phyloP scores from a whole-genome alignment of 2,888 invertebrate genomes.

The Parnassius apollo region DNA sequence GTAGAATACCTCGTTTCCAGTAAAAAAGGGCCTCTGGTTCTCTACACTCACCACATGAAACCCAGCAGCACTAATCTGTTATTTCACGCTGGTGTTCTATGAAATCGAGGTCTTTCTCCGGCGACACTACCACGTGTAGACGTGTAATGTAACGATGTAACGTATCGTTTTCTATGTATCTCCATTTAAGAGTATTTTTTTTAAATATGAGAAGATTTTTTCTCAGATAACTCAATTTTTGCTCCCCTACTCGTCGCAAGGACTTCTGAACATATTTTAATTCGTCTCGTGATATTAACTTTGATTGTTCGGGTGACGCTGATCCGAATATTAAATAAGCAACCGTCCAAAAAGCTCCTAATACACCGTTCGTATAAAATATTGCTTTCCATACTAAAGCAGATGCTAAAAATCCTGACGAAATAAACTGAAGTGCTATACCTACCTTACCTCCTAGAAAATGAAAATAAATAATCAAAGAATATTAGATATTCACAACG shows the following conservation, averaged over 20 bases:
- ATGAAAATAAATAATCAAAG: background rate
- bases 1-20: too few species aligned
- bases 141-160: too few species aligned
- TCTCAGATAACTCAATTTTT: conserved; percentile 47
- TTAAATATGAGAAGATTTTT: too few species aligned
- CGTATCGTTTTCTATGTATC: too few species aligned
- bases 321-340: conserved; percentile 83
- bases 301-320: conserved; percentile 83
- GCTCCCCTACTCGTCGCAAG: conserved; percentile 59
- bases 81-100: too few species aligned
- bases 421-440: conserved; percentile 87
- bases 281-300: conserved; percentile 83
- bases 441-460: conserved; percentile 87
- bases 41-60: too few species aligned
- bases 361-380: conserved; percentile 86
- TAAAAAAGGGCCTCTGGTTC: too few species aligned
- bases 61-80: too few species aligned
- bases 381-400: conserved; percentile 88
- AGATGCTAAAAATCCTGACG: conserved; percentile 86
- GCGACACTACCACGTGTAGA: too few species aligned
- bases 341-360: conserved; percentile 83
- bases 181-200: too few species aligned
- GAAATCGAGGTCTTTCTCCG: too few species aligned
- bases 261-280: conserved; percentile 84
- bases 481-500: too few species aligned